These are phyloP conservation scores for Monopis laevigella DNA, from an alignment of 2,888 invertebrate genomes.

Conservation along the genomic window DNA sequence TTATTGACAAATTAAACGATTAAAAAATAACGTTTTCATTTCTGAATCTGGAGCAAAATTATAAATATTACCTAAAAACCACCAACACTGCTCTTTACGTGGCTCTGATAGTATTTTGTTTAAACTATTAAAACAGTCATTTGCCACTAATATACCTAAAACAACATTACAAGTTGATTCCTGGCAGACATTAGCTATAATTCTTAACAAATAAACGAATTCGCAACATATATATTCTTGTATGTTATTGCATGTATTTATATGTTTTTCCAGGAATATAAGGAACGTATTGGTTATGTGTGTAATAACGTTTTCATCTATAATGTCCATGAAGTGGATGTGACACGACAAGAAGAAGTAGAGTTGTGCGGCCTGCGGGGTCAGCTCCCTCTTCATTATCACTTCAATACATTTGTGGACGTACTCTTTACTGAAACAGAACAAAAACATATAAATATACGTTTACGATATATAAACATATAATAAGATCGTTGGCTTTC, in stretches of 20 bases:
- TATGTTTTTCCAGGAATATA: no score
- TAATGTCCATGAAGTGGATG: no score
- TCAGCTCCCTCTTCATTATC: conserved; percentile 22
- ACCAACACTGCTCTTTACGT: conserved; percentile 26
- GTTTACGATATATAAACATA: neutral
- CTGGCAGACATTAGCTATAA: conserved; percentile 34
- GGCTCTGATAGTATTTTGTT: neutral
- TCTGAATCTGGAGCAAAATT: conserved; percentile 24
- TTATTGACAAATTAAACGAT: no score
- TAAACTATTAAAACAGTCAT: conserved; percentile 19
- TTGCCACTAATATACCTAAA: conserved; percentile 24
- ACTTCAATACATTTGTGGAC: conserved; percentile 26
- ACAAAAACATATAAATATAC: conserved; percentile 3
- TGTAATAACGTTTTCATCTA: no score
- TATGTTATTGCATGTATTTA: no score
- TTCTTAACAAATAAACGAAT: conserved; percentile 31
- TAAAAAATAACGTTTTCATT: conserved; percentile 25
- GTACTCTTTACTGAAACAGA: conserved; percentile 33
- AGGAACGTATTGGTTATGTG: no score
- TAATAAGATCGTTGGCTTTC: no score
- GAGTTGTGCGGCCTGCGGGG: conserved; percentile 26
- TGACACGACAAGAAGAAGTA: conserved; percentile 44
- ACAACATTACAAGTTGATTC: conserved; percentile 23
- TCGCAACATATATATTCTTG: conserved; percentile 22
- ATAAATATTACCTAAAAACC: conserved; percentile 45